phyloP scores from a whole-genome alignment of 2,797 vertebrate species.

The Neomorphus geoffroyi region DNA sequence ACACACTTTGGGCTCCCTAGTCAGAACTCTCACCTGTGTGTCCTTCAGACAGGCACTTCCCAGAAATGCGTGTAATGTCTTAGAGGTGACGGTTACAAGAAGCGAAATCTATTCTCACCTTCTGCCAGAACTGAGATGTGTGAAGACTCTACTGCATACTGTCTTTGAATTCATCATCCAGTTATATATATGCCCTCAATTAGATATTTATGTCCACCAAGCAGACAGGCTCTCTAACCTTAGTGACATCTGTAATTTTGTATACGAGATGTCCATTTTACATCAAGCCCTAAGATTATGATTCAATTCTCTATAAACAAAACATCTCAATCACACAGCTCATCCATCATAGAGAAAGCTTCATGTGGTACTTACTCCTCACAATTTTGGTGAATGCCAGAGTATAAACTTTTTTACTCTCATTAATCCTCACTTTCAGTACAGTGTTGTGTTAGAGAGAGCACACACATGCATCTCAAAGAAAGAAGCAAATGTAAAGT shows the following conservation, averaged over 20 bases:
- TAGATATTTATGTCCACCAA: neutral
- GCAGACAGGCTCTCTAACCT: neutral
- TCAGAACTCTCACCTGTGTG: neutral
- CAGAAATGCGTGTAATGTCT: neutral
- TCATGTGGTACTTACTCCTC: neutral
- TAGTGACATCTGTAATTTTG: neutral
- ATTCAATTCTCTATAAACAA: neutral
- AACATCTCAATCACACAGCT: neutral
- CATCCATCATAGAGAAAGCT: neutral
- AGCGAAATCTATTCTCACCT: neutral
- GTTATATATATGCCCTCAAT: neutral
- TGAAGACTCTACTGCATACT: neutral
- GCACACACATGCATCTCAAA: neutral
- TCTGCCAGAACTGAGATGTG: neutral
- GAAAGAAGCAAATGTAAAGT: neutral
- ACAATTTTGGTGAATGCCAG: neutral
- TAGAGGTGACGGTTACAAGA: neutral
- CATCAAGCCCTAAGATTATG: neutral
- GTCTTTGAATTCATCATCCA: neutral
- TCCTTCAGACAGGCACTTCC: neutral
- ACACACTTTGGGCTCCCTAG: neutral
- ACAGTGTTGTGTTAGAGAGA: neutral
- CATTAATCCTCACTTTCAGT: neutral
- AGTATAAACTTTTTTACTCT: neutral
- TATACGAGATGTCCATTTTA: neutral